Base-by-base conservation (phyloP, 2,113 vertebrate species). In the Callospermophilus lateralis region DNA sequence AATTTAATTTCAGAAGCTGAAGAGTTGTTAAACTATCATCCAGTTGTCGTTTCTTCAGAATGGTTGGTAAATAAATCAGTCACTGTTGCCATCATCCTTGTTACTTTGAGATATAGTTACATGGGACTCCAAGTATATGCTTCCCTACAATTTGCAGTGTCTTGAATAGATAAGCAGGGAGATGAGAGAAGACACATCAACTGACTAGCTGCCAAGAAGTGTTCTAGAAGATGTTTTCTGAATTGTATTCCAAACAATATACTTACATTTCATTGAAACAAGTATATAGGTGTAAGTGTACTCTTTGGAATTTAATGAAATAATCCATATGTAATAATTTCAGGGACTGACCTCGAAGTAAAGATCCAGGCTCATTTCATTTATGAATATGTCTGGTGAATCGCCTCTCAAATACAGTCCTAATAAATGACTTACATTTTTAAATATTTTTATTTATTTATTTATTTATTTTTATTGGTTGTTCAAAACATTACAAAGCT, bases 361-460 rank as follows among this genome's bases (percentile, higher is more conserved):
- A 89, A 96, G 89, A 90, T 58, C 67, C 42, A 78, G 34, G 37
- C 37, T 90, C 63, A 34, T 39, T 89, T 89, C 17, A 86, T 87
- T 89, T 34, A 78, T 90, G 19, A 12, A 58, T 72, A 3, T 67
- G 17, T n/a, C 92, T 17, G 17, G 13, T 89, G 53, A 90, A 67
- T 42, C 84, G 78, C 26, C 84, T 90, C 65, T 92, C 42, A 76
- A 1, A 63, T 61, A 45, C 16, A 15, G 67, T 78, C 22, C 53
- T 24, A 37, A 42, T 90, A 20, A 55, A 28, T 89, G 30, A 85
- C 28, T 63, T 63, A 51, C 2, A 63, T 63, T 26, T 63, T 61
- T 26, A 26, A 22, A 61, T 61, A 26, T 61, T 63, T 63, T 63
- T 63, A 63, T 63, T 63, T 63, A n/a, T n/a, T n/a, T n/a, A n/a